Base-by-base conservation (phyloP, 35 echinoderm and acorn worm genomes). In the Stichopus chloronotus region DNA sequence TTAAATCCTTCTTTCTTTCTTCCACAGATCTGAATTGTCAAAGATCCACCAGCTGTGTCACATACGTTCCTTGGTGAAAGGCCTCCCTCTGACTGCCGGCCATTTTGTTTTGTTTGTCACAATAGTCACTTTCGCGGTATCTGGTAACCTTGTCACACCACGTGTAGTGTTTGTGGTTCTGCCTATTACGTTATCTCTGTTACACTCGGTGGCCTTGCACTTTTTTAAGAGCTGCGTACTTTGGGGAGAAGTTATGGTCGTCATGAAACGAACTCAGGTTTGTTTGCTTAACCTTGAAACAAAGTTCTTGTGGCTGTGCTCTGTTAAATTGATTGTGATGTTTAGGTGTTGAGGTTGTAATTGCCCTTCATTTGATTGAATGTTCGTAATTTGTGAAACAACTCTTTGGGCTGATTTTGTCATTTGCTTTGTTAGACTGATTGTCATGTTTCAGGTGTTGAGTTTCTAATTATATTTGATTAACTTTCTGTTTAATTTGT, bases 201-300 rank as follows among this genome's bases (percentile, higher is more conserved):
- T 85, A 56, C 56, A 85, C 5, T 53, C 56, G 82, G 82, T 85
- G 56, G 82, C 82, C 17, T 56, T 85, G 82, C 82, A 85, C 82
- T 85, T 85, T 16, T 85, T 85, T n/a, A n/a, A 23, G 6, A 58
- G 55, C 24, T 85, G 82, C 58, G 57, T 58, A 4, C 14, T 11
- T 85, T 59, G 55, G 55, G 82, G 82, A 7, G 82, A 85, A 85
- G 55, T 85, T 58, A 58, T 85, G 55, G 82, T 85, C 0, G 55
- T 85, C 16, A 85, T 85, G 17, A 85, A 58, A 58, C 17, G 82
- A 23, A 85, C 58, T 23, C 82, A 85, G 22, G 82, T 85, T 8
- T n/a, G 82, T 74, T 74, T n/a, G 30, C 30, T 43, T 43, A 43
- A 43, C 3, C 30, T 43, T 43, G 30, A 43, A 43, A 43, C 30